Base-by-base conservation (phyloP, 2,113 vertebrate species). In the Orthochromis malagaraziensis region DNA sequence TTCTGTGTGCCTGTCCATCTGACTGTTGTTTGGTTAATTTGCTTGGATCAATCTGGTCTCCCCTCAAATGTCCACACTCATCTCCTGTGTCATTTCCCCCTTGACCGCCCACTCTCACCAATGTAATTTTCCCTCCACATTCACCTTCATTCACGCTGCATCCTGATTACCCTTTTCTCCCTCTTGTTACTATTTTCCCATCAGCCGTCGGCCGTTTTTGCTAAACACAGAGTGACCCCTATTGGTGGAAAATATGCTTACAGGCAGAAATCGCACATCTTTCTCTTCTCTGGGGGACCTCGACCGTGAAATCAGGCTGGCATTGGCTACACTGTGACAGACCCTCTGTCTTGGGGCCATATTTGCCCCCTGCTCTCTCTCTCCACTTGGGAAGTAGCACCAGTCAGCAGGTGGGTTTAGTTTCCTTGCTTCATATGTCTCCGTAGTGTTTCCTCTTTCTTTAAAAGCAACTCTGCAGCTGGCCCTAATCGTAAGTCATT, bases 281-380 rank as follows among this genome's bases (percentile, higher is more conserved):
- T 81, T 89, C 79, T 92, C 91, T 85, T 82, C 94, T 95, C 89
- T 83, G 86, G 89, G 88, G 90, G 92, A 94, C 92, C 81, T 94
- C 94, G 94, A 92, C 82, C 92, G 88, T 95, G 95, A 96, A 96
- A 96, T 96, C 96, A 95, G 92, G 84, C 93, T 96, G 96, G 95
- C 95, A 92, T 87, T 91, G 92, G 92, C 91, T 89, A 77, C 94
- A 91, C 93, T 87, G 91, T 91, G 93, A 94, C 89, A 93, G 94
- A 93, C 92, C 91, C 91, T 91, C 84, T 92, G 90, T 94, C 93
- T 94, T 35, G 29, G 85, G 90, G 95, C 91, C 93, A 93, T 91
- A 86, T 92, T 93, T 92, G 86, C 60, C 89, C 91, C 89, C 88
- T 92, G 80, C 86, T 82, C 91, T 85, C 45, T 79, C 31, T 86